Base-by-base conservation (phyloP, 2,888 invertebrate genomes). In the Meganola albula region DNA sequence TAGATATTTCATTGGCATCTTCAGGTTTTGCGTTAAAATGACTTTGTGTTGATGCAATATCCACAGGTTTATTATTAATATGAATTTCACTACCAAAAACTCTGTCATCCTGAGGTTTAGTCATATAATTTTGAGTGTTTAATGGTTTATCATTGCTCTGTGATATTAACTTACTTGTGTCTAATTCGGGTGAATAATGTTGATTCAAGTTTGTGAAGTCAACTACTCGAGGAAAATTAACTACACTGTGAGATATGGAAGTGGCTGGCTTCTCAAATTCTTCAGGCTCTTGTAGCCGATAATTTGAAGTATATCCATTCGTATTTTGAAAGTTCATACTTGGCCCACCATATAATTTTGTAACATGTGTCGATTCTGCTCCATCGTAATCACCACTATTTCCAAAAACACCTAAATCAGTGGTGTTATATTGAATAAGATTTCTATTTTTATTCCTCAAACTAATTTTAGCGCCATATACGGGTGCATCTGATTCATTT, bases 381-480 rank as follows among this genome's bases (percentile, higher is more conserved):
- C 7, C 20, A n/a, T 20, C 20, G 9, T 59, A 48, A 8, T 57
- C 57, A 38, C 56, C 67, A 33, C 60, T 67, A n/a, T n/a, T n/a
- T n/a, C n/a, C n/a, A 11, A 53, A 65, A 26, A 58, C 56, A 48
- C 58, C 63, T 27, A 60, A 55, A 28, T 73, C 72, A 12, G 74
- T 61, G 28, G 63, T 53, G 39, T 76, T 77, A 27, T 58, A 7
- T 7, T 20, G n/a, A 20, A 20, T 5, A 5, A 3, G 2, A 38
- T 42, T 9, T 48, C 59, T 74, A 23, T 51, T 53, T 54, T 63
- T 82, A 42, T 55, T 49, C 45, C 62, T 74, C 2, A 68, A 64
- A 43, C 54, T 63, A 37, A 85, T 44, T 60, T 84, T 85, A 7
- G 83, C 63, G 2, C 85, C 85, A 41, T 83, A 85, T 2, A 71